Percentiles rank a stretch among this genome's conserved stretches.
phyloP scores from a whole-genome alignment of 2,113 vertebrate species.

The Sialia sialis region DNA sequence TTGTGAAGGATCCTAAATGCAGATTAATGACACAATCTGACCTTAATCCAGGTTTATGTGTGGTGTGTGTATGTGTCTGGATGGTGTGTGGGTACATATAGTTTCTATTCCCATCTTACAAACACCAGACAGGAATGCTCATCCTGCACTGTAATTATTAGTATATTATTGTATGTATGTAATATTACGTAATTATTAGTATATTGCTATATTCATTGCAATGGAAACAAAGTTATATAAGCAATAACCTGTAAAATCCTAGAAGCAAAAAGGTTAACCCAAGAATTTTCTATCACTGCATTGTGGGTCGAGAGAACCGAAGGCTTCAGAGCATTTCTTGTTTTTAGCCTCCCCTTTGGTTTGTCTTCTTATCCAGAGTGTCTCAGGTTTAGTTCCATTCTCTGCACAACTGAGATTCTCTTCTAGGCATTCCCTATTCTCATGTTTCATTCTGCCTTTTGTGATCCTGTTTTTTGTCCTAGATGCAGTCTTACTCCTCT shows the following conservation, averaged over 20 bases:
- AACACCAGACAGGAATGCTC: background rate
- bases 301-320: background rate
- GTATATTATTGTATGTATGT: no score
- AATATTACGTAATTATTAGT: background rate
- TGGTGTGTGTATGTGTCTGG: rapidly evolving
- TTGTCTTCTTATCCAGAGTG: background rate
- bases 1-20: background rate
- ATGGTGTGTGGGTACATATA: rapidly evolving
- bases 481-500: background rate
- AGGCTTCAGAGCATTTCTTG: background rate
- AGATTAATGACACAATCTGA: background rate
- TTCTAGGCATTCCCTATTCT: background rate
- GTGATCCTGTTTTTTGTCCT: background rate
- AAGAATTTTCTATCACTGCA: background rate
- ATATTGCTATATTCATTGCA: background rate
- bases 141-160: background rate
- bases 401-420: background rate
- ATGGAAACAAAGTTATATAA: background rate
- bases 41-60: background rate
- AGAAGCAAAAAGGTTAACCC: background rate
- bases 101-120: background rate
- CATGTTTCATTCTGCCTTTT: background rate
- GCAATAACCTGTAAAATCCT: background rate
- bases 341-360: background rate
- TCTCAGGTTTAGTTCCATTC: background rate